These are phyloP conservation scores for Dasypus novemcinctus DNA, from an alignment of 2,113 vertebrate species.

Conservation along the genomic window DNA sequence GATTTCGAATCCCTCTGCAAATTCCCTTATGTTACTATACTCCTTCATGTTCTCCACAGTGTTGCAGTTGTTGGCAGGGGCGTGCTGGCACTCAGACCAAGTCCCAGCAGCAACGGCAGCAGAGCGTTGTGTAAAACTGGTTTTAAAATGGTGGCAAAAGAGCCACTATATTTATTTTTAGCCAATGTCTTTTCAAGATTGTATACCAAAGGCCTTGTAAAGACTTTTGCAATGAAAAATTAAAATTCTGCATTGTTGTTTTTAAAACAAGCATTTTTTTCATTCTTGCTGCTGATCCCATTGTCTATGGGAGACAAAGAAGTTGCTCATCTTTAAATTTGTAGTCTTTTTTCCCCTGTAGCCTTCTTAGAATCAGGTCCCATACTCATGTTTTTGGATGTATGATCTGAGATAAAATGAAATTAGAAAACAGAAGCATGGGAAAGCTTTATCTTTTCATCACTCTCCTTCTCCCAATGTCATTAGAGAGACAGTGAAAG, in stretches of 20 bases:
- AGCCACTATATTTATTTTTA: background rate
- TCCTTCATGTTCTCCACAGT: too few relatives aligned
- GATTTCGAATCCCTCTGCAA: too few relatives aligned
- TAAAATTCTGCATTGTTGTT: background rate
- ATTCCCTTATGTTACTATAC: too few relatives aligned
- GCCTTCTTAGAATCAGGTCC: background rate
- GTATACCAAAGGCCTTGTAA: background rate
- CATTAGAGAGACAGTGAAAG: background rate
- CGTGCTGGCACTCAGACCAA: too few relatives aligned
- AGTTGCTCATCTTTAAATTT: background rate
- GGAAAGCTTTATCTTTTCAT: background rate
- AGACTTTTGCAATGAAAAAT: slow-evolving; percentile 20
- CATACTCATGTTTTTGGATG: background rate
- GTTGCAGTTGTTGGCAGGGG: too few relatives aligned
- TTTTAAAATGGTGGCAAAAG: too few relatives aligned
- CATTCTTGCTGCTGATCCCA: background rate
- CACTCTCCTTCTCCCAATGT: background rate
- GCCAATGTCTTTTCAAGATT: background rate
- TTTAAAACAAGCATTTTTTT: background rate
- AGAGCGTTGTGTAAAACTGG: too few relatives aligned
- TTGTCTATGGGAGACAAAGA: background rate
- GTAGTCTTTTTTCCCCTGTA: background rate
- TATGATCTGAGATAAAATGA: background rate
- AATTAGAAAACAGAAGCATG: background rate
- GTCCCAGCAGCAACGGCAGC: too few relatives aligned